Evolutionary conservation across 2,888 invertebrate genomes (phyloP), one percentile per base, ranked within the genome.

Genomic region (Erebia ligea): DNA sequence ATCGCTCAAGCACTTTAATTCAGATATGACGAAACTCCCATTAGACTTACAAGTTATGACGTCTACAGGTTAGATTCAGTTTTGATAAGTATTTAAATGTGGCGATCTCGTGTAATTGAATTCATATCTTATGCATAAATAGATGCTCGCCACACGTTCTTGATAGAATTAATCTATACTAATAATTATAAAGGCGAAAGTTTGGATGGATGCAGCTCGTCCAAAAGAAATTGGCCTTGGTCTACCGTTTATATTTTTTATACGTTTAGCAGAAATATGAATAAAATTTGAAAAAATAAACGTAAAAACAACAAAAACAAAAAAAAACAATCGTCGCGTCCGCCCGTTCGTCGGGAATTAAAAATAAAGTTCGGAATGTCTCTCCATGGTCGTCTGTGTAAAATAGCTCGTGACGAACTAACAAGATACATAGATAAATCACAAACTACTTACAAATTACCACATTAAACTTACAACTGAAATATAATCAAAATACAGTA

Each of bases 21-120:
- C 25, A 2, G 25, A 25, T 48, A 54, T 64, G 64, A 64, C 25
- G 64, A 64, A 64, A 64, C 64, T 25, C 48, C 10, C 64, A 64
- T 64, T 64, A 17, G 34, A 54, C 50, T 48, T n/a, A 63, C 8
- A 63, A 63, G 64, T 64, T 54, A 64, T 64, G 64, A 64, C 19
- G 40, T 54, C 34, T 34, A 52, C 54, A 40, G 64, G 52, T 40
- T 64, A 54, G 64, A 64, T 54, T 64, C 34, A 17, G 54, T 64
- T 52, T 40, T 54, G 64, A 64, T 64, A 64, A 64, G 52, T 40
- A 54, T 64, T 54, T 40, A 40, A 64, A 64, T 64, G 34, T 64
- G 40, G 21, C 62, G 48, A 62, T 15, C 15, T 64, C 52, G 4
- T 13, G 64, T 64, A 54, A 64, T 64, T 64, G 63, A 64, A 52